Conservation (phyloP, 2,113 vertebrate species). For the Azemiops feae region DNA sequence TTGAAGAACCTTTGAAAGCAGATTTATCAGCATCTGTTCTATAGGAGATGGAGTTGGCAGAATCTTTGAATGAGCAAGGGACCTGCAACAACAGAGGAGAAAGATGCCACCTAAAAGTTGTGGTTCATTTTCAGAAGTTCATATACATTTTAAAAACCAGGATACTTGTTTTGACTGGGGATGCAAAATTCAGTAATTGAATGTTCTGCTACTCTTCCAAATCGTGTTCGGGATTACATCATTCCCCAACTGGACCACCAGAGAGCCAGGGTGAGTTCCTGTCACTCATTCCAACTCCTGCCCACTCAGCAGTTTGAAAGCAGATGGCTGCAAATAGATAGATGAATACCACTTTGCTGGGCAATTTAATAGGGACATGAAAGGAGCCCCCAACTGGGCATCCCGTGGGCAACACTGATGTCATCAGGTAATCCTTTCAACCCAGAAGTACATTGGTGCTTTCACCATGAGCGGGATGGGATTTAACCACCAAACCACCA, state of each 20-base stretch:
- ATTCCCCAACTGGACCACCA: neutral
- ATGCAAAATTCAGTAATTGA: neutral
- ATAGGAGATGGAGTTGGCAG: neutral
- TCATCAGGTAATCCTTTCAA: too few species aligned
- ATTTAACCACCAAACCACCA: neutral
- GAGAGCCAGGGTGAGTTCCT: too few species aligned
- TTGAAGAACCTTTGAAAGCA: neutral
- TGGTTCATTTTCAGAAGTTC: neutral
- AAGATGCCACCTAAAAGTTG: neutral
- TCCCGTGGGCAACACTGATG: too few species aligned
- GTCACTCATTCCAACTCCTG: too few species aligned
- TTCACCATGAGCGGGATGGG: too few species aligned
- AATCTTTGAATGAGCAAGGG: neutral
- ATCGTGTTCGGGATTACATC: neutral
- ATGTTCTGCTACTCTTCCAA: neutral
- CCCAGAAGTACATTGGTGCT: too few species aligned
- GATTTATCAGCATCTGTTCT: neutral
- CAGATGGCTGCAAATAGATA: too few species aligned
- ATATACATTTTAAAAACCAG: neutral
- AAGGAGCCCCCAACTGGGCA: too few species aligned
- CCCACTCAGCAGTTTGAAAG: too few species aligned
- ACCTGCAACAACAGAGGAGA: neutral
- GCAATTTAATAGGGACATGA: too few species aligned
- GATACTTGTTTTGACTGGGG: neutral
- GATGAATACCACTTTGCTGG: too few species aligned